Conservation (phyloP, 1,140 invertebrate genomes). For the Drosophila nasuta region DNA sequence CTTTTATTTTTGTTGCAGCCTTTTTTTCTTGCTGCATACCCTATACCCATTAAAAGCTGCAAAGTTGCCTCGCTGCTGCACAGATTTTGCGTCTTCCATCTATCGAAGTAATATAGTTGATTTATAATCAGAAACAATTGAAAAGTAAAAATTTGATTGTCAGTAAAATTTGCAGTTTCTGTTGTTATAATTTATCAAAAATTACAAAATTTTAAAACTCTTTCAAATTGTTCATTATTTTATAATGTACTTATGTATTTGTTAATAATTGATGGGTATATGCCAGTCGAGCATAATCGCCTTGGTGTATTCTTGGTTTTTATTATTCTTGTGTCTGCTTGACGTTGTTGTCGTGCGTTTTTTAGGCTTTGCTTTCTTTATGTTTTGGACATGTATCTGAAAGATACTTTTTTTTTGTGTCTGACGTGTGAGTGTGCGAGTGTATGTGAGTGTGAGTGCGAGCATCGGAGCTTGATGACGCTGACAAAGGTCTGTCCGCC, state of each 20-base stretch:
- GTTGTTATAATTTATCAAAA: too few species aligned
- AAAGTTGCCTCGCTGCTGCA: too few species aligned
- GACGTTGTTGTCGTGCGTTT: conserved; percentile 57
- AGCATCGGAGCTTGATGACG: conserved; percentile 65
- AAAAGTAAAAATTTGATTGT: too few species aligned
- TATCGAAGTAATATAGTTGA: too few species aligned
- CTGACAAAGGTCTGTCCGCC: conserved; percentile 73
- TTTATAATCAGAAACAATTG: too few species aligned
- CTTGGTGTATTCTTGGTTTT: conserved; percentile 18
- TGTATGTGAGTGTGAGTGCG: conserved; percentile 23
- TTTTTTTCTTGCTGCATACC: conserved; percentile 29
- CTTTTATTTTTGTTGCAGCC: conserved; percentile 27
- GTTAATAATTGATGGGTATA: conserved; percentile 14
- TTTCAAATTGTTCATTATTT: too few species aligned
- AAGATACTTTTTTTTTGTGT: conserved; percentile 70
- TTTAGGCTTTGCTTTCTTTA: conserved; percentile 70
- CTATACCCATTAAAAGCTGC: background rate
- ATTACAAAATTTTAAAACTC: too few species aligned
- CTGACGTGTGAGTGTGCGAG: background rate
- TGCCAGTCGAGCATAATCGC: background rate
- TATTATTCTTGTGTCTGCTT: conserved; percentile 64
- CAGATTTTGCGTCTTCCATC: too few species aligned
- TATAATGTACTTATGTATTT: too few species aligned
- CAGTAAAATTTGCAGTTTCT: background rate
- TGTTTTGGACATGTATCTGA: conserved; percentile 76